phyloP scores from a whole-genome alignment of 2,888 invertebrate species.

The Dasysyrphus albostriatus region DNA sequence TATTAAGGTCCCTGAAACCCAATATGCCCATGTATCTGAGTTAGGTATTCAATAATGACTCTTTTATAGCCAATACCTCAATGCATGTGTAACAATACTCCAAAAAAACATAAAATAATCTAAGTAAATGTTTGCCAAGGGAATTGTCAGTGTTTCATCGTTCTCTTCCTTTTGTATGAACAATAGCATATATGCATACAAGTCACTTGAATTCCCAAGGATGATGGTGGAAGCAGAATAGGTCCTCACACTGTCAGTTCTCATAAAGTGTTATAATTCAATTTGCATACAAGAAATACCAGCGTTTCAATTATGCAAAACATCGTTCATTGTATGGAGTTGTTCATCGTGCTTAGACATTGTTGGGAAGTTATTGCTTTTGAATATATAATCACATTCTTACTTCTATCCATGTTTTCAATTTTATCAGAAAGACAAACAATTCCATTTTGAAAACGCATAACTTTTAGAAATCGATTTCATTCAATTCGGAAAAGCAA shows the following conservation, averaged over 20 bases:
- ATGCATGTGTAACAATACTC: neutral
- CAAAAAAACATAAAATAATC: neutral
- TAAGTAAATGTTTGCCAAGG: neutral
- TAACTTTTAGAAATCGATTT: neutral
- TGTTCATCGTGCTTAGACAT: neutral
- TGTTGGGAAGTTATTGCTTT: neutral
- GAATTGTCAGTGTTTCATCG: neutral
- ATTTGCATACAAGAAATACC: slow-evolving; percentile 7
- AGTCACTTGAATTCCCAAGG: neutral
- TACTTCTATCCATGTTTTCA: neutral
- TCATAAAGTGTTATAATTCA: neutral
- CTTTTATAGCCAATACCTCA: neutral
- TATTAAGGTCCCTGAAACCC: neutral
- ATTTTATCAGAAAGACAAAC: neutral
- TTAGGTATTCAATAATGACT: neutral
- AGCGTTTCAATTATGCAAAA: slow-evolving; percentile 10
- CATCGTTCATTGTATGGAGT: neutral
- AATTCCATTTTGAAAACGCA: neutral
- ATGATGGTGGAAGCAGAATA: neutral
- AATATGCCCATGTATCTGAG: neutral
- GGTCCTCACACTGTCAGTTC: neutral
- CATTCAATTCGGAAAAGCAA: neutral
- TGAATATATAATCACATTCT: neutral
- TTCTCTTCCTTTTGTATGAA: neutral
- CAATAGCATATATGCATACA: neutral